Evolutionary conservation across 1,140 invertebrate genomes (phyloP), one percentile per base, ranked within the genome.

Genomic region (Leptinotarsa defecta): DNA sequence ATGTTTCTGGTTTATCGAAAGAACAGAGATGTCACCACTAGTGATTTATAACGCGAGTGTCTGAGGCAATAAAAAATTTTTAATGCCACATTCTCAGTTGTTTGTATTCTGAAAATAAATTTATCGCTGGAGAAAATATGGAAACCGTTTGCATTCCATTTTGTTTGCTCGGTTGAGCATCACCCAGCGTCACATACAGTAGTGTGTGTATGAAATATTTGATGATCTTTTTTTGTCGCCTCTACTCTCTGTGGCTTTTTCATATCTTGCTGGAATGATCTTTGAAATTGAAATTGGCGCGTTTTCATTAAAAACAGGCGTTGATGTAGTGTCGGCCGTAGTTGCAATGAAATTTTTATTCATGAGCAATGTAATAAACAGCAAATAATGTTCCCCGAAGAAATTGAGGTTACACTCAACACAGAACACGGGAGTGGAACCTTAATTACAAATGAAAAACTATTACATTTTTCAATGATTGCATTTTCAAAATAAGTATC

Each of bases 31-130:
- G 78, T 79, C 75, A 70, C 71, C 78, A 72, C 49, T 75, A 20
- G 6, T 79, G 78, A 79, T 79, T 77, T 79, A 79, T 79, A 67
- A 17, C 57, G 72, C 73, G 63, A 75, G 48, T 68, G 69, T 61
- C 72, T 68, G 49, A 64, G 74, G 75, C 74, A 68, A 77, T 79
- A 79, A 79, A 79, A 79, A 79, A 77, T 63, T 75, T 78, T 76
- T 76, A 79, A 79, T 76, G 78, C 74, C 74, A 79, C 75, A 79
- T 77, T 76, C 76, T 79, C 75, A 71, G 73, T 75, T 71, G 75
- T 74, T 71, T 79, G 75, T 79, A 79, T 79, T 79, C 78, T 71
- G 73, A 75, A 75, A 79, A 79, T 79, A 73, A 79, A 79, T 79
- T 79, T 79, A 79, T 79, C 65, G 76, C 67, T 48, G 34, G 63